Percentiles rank a stretch among this genome's conserved stretches.
Conservation (phyloP, 2,888 invertebrate species). For the Campoletis raptor region DNA sequence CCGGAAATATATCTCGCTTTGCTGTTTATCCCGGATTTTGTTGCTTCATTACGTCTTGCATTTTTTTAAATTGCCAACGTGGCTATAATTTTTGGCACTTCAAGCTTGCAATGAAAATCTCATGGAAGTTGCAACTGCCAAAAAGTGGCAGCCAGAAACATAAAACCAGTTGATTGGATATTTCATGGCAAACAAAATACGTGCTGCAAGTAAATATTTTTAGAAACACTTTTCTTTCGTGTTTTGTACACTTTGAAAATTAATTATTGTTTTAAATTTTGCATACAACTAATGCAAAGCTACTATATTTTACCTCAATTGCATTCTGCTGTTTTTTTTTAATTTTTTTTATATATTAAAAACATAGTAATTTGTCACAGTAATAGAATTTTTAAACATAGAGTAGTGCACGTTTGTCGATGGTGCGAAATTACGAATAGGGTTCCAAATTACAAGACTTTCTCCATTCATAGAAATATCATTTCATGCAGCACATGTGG, state of each 20-base stretch:
- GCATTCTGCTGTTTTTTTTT: background rate
- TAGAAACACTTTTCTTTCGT: background rate
- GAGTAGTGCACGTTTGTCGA: too few species aligned
- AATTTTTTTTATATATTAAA: too few species aligned
- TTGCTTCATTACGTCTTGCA: slow-evolving; percentile 37
- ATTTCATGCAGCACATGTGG: background rate
- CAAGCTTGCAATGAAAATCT: background rate
- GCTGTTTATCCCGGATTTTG: slow-evolving; percentile 23
- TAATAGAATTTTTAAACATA: background rate
- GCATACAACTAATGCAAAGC: too few species aligned
- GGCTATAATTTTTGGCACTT: background rate
- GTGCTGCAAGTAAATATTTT: background rate
- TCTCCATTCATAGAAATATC: background rate
- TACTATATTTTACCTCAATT: background rate
- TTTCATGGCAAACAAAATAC: background rate
- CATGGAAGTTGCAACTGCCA: background rate
- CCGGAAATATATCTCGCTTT: slow-evolving; percentile 46
- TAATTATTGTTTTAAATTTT: background rate
- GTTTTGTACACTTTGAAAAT: background rate
- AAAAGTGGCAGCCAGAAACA: background rate
- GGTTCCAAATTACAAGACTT: background rate
- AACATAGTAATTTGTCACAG: too few species aligned
- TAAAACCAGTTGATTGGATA: background rate
- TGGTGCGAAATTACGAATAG: background rate
- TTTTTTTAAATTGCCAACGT: slow-evolving; percentile 16